Conservation (phyloP, 2,797 vertebrate species). For the Poecilia gillii region DNA sequence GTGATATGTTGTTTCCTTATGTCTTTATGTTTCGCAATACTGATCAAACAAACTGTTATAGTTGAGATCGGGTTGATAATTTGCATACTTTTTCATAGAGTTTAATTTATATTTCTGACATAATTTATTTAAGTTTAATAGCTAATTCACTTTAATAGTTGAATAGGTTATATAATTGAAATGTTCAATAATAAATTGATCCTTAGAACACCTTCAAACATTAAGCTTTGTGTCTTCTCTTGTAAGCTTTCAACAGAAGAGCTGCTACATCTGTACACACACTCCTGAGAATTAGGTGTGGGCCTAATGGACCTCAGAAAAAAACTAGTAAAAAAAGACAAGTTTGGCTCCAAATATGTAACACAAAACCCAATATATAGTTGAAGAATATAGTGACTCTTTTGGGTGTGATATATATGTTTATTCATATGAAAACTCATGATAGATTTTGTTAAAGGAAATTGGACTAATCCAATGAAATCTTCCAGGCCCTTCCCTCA, state of each 20-base stretch:
- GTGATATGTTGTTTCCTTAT: not conserved
- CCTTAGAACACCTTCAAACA: not conserved
- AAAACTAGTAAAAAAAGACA: not conserved
- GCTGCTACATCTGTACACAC: not conserved
- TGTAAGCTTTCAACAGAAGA: not conserved
- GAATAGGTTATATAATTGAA: not conserved
- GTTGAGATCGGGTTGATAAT: not conserved
- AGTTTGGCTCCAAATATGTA: not conserved
- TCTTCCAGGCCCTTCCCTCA: no score
- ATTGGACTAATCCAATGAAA: no score
- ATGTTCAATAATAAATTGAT: not conserved
- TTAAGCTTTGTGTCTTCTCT: not conserved
- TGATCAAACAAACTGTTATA: not conserved
- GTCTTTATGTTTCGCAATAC: not conserved
- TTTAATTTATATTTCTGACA: not conserved
- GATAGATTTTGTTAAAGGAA: no score
- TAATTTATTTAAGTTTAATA: not conserved
- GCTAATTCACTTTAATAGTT: not conserved
- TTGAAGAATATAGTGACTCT: not conserved
- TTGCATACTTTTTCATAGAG: not conserved
- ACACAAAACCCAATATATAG: not conserved
- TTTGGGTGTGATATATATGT: not conserved
- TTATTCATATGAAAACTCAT: not conserved
- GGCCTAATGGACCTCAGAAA: not conserved
- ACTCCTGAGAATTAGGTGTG: not conserved